Conservation (phyloP, 2,113 vertebrate genomes). For the Coreoperca whiteheadi region DNA sequence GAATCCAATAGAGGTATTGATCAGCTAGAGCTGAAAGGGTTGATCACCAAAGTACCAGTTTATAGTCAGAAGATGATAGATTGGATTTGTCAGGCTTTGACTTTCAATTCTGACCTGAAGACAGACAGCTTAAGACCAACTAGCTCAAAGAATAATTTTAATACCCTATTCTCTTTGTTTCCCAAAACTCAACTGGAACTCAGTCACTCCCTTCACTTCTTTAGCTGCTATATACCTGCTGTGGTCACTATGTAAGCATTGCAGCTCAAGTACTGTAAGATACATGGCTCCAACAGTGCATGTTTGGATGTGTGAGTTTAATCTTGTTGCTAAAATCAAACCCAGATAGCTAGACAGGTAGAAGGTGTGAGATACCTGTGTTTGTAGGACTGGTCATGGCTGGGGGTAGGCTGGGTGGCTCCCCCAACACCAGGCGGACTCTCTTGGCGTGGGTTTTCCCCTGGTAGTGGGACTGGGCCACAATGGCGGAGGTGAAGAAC, state of each 20-base stretch:
- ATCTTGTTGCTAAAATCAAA: slow-evolving; percentile 9
- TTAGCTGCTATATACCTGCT: neutral
- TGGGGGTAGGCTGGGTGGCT: slow-evolving; percentile 75
- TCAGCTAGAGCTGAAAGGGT: neutral
- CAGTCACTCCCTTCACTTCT: neutral
- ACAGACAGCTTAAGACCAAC: neutral
- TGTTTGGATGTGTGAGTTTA: slow-evolving; percentile 4
- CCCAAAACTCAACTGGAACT: neutral
- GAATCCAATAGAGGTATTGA: slow-evolving; percentile 39
- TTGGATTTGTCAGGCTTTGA: slow-evolving; percentile 3
- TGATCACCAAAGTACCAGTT: slow-evolving; percentile 2
- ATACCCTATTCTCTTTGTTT: slow-evolving; percentile 11
- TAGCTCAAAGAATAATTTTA: neutral
- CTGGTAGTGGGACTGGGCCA: slow-evolving; percentile 90
- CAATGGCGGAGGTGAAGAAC: slow-evolving; percentile 90
- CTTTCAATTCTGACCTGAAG: slow-evolving; percentile 32
- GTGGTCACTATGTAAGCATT: neutral
- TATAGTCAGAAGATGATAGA: neutral
- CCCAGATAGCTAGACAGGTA: neutral
- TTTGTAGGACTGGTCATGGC: slow-evolving; percentile 74
- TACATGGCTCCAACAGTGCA: neutral
- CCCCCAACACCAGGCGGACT: slow-evolving; percentile 87
- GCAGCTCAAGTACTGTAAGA: neutral
- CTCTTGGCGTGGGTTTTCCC: slow-evolving; percentile 89
- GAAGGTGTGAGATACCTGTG: slow-evolving; percentile 61